Conservation (phyloP, 2,797 vertebrate species). For the Channa striata region DNA sequence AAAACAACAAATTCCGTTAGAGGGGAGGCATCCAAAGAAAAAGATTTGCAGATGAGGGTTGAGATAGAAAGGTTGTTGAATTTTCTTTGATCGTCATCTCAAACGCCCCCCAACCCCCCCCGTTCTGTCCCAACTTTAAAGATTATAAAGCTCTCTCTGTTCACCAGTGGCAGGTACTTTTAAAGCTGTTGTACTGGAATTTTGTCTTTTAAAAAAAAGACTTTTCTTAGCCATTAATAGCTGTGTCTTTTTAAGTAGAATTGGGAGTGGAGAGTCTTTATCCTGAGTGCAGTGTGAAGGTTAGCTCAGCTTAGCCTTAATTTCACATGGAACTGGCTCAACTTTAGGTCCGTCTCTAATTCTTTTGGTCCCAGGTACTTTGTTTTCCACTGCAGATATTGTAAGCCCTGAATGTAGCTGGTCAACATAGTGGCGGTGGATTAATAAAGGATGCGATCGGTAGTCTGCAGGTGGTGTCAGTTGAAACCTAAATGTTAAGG, state of each 20-base stretch:
- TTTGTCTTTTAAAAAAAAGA: conserved; percentile 48
- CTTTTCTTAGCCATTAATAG: conserved; percentile 28
- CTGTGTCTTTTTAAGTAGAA: conserved; percentile 32
- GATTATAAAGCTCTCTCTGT: conserved; percentile 35
- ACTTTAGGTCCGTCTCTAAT: no score
- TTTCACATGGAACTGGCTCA: conserved; percentile 33
- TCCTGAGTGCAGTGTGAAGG: conserved; percentile 34
- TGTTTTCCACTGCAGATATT: no score
- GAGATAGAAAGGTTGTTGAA: conserved; percentile 52
- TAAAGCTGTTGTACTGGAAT: conserved; percentile 29
- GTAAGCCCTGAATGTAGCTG: no score
- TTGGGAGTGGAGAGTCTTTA: conserved; percentile 34
- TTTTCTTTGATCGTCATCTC: conserved; percentile 37
- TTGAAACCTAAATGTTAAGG: no score
- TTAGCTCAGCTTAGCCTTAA: conserved; percentile 59
- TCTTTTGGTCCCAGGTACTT: no score
- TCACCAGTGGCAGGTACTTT: conserved; percentile 35
- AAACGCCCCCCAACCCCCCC: background rate
- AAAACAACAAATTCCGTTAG: conserved; percentile 75
- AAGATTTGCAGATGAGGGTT: conserved; percentile 69
- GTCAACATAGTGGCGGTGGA: no score
- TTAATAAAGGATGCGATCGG: no score
- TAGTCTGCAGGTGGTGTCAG: no score
- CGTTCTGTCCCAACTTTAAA: conserved; percentile 29
- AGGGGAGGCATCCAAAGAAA: conserved; percentile 33